Conservation (phyloP, 2,797 vertebrate species). For the Numenius phaeopus region DNA sequence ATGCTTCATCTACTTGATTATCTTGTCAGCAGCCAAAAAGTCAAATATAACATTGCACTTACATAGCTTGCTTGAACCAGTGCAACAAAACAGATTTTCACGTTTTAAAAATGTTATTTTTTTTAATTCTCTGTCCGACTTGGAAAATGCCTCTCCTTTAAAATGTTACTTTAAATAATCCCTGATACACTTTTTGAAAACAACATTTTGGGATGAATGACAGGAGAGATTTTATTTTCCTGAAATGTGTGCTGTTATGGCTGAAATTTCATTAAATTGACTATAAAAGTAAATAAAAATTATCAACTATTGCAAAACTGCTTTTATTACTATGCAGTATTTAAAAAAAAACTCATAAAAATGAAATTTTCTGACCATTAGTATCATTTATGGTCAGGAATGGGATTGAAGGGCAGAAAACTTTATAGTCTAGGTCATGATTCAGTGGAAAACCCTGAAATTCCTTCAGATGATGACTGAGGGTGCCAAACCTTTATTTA, state of each 20-base stretch:
- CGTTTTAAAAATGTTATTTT: neutral
- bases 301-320: neutral
- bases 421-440: neutral
- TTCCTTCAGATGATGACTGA: neutral
- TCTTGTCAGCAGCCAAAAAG: neutral
- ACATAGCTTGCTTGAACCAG: neutral
- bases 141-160: neutral
- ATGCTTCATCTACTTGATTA: slow-evolving; percentile 37
- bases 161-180: neutral
- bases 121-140: neutral
- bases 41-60: neutral
- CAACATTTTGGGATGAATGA: neutral
- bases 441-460: neutral
- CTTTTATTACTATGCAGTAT: neutral
- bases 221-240: neutral
- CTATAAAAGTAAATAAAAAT: neutral
- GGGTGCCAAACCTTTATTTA: neutral
- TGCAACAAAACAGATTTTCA: neutral
- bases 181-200: neutral
- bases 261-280: neutral
- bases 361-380: neutral
- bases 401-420: neutral
- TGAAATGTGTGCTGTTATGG: neutral
- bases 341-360: neutral
- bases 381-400: neutral